These are phyloP conservation scores for Chelonus insularis DNA, from an alignment of 1,140 invertebrate genomes.

Conservation along the genomic window DNA sequence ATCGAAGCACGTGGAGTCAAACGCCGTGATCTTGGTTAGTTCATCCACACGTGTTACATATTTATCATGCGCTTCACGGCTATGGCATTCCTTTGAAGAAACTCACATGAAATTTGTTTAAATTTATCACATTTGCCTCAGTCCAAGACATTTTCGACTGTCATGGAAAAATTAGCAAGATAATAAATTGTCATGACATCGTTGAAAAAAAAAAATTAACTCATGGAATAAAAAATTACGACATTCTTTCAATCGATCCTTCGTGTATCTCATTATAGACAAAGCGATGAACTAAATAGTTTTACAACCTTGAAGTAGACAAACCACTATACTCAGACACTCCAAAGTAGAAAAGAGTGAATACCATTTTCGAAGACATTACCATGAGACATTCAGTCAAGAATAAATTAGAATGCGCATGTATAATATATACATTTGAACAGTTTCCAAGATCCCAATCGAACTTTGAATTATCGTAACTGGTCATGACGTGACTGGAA, in stretches of 20 bases:
- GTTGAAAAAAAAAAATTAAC: conserved; percentile 11
- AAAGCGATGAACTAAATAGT: background rate
- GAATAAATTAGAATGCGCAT: conserved; percentile 13
- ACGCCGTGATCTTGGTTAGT: background rate
- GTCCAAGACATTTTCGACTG: conserved; percentile 18
- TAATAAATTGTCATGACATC: conserved; percentile 17
- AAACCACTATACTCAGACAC: background rate
- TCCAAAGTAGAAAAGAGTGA: background rate
- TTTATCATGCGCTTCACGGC: conserved; percentile 23
- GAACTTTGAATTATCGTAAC: conserved; percentile 4
- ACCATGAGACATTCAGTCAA: conserved; percentile 9
- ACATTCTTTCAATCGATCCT: conserved; percentile 11
- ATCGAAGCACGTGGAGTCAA: conserved; percentile 7
- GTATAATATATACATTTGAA: conserved; percentile 3
- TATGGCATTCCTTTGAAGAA: conserved; percentile 24
- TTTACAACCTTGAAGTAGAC: conserved; percentile 1
- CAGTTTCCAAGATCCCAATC: conserved; percentile 8
- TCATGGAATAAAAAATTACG: background rate
- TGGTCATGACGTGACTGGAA: background rate
- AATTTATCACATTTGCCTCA: conserved; percentile 22
- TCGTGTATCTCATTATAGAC: conserved; percentile 7
- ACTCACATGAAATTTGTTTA: conserved; percentile 24
- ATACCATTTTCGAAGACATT: conserved; percentile 7
- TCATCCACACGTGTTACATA: conserved; percentile 20
- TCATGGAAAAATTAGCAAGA: conserved; percentile 23